Evolutionary conservation across 2,113 vertebrate species (phyloP).

Genomic region (Daubentonia madagascariensis): DNA sequence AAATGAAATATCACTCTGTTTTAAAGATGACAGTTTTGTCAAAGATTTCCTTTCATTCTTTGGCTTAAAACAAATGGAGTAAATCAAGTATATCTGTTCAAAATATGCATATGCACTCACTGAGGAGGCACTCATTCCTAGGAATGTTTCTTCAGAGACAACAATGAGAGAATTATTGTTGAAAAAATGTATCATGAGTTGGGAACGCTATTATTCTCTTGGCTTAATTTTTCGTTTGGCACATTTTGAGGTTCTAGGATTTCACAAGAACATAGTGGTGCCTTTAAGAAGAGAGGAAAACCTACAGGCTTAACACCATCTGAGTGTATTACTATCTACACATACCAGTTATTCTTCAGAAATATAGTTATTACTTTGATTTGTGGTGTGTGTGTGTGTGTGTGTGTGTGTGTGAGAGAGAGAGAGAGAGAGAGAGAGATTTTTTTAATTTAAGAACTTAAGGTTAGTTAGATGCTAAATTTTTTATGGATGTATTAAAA

Average conservation of each 20-base stretch:
- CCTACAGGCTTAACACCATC: background rate
- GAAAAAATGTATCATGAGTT: background rate
- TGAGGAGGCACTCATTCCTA: conserved; percentile 32
- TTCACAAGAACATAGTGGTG: background rate
- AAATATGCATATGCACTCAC: conserved; percentile 51
- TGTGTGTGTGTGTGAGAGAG: background rate
- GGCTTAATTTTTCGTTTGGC: conserved; percentile 47
- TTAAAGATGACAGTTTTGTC: conserved; percentile 85
- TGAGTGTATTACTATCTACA: background rate
- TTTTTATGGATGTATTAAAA: background rate
- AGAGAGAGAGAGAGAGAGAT: background rate
- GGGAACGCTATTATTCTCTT: conserved; percentile 27
- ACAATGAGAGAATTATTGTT: background rate
- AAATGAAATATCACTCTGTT: conserved; percentile 84
- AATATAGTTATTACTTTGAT: background rate
- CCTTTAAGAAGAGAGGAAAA: background rate
- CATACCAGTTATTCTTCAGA: background rate
- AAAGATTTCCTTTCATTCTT: conserved; percentile 80
- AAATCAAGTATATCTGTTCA: conserved; percentile 75
- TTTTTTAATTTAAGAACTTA: background rate
- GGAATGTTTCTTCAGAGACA: background rate
- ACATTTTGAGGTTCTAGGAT: conserved; percentile 21
- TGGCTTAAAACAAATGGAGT: conserved; percentile 81
- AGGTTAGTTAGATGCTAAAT: background rate
- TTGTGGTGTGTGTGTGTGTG: background rate